phyloP scores from a whole-genome alignment of 1,140 invertebrate species.

The Micrasema longulum region DNA sequence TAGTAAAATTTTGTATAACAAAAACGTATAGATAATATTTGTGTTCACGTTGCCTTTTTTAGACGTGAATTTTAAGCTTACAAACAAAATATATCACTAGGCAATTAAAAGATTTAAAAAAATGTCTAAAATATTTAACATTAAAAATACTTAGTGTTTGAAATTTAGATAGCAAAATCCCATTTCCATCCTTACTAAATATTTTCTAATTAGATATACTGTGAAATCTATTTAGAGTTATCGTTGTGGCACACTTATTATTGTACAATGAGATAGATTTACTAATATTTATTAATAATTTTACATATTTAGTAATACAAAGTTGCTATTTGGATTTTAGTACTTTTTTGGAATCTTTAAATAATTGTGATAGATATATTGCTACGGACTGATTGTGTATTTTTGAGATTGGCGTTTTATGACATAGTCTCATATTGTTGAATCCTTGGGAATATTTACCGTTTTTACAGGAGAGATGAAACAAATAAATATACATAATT shows the following conservation, averaged over 20 bases:
- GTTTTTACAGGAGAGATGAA: conserved; percentile 22
- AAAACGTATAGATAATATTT: no score
- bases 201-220: conserved; percentile 28
- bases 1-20: not conserved
- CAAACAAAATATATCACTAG: conserved; percentile 39
- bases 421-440: conserved; percentile 28
- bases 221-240: conserved; percentile 37
- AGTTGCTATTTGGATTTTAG: conserved; percentile 48
- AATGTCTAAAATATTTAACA: conserved; percentile 40
- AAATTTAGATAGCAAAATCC: conserved; percentile 38
- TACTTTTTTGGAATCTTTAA: conserved; percentile 47
- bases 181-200: conserved; percentile 33
- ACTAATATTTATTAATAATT: conserved; percentile 23
- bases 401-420: conserved; percentile 54
- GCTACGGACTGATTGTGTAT: conserved; percentile 52
- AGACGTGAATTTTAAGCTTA: not conserved
- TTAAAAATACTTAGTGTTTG: conserved; percentile 29
- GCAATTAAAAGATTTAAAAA: conserved; percentile 32
- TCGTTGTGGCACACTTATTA: conserved; percentile 33
- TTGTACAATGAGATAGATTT: conserved; percentile 37
- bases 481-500: conserved; percentile 17
- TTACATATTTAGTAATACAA: conserved; percentile 35
- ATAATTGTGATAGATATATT: conserved; percentile 49
- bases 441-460: conserved; percentile 34
- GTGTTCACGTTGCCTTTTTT: no score